Base-by-base conservation (phyloP, 2,797 vertebrate genomes). In the Halcyon smyrnensis region DNA sequence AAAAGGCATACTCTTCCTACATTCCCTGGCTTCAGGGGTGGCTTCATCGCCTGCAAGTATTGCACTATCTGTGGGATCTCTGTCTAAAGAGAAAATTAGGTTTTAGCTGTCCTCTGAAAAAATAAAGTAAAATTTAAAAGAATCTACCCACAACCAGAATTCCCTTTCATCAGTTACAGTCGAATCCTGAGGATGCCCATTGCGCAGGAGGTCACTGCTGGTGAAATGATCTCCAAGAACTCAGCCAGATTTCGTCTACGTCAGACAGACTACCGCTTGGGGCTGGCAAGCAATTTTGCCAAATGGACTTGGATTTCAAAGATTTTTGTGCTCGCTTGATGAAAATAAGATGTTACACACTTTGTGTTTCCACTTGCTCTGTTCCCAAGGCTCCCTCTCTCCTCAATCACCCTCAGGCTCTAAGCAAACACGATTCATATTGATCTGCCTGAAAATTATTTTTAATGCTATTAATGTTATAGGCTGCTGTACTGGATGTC, bases 391-490 rank as follows among this genome's bases (percentile, higher is more conserved):
- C 77, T 78, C 63, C 39, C 34, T 53, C 64, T 57, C 57, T 62
- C 50, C 46, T 46, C 82, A 15, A 10, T 56, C 84, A 68, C 63
- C 59, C 90, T 68, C 62, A n/a, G 94, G 94, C 89, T 79, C 2
- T 7, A 68, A 87, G 62, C 74, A 89, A 95, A 93, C 37, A 54
- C 68, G 50, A 93, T 75, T 87, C 63, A 5, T 51, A 95, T 87
- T 51, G 90, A 94, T 94, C 91, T 54, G 86, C 32, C 65, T 67
- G 69, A 84, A 93, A 91, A 94, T 90, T 54, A 93, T 95, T 92
- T 94, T 84, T 82, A 92, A 96, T 80, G 56, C 48, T 62, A 45
- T 93, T 96, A 90, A 89, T 46, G 59, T n/a, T 74, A 54, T 11
- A 65, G 64, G 81, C 84, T 93, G 88, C 83, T 70, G 43, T 9